These are phyloP conservation scores for Drosophila anomalata DNA, from an alignment of 2,888 invertebrate species.

Conservation along the genomic window DNA sequence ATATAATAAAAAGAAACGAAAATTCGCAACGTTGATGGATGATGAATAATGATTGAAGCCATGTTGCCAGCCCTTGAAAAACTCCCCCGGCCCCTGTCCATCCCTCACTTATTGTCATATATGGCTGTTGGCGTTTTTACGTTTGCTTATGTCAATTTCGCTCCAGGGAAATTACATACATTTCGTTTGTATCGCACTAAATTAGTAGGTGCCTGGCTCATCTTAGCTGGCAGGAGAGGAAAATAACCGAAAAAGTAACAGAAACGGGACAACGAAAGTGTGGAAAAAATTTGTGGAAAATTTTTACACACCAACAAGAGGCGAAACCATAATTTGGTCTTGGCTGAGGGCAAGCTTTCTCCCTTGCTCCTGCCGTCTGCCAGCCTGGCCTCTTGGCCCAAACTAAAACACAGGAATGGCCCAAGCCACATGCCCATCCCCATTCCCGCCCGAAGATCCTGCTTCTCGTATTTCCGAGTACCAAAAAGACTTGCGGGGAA, in stretches of 20 bases:
- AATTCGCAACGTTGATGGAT: slow-evolving; percentile 76
- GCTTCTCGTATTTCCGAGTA: slow-evolving; percentile 3
- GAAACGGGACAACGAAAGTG: slow-evolving; percentile 4
- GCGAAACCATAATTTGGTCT: slow-evolving; percentile 62
- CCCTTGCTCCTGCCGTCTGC: background rate
- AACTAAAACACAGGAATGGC: slow-evolving; percentile 38
- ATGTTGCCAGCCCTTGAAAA: slow-evolving; percentile 52
- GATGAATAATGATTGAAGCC: slow-evolving; percentile 79
- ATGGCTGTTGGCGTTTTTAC: slow-evolving; percentile 75
- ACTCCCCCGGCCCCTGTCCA: background rate
- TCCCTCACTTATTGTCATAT: slow-evolving; percentile 66
- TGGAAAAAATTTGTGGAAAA: slow-evolving; percentile 30
- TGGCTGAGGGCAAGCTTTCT: slow-evolving; percentile 53
- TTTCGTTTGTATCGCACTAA: slow-evolving; percentile 74
- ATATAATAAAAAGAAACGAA: slow-evolving; percentile 31
- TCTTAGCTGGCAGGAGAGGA: background rate
- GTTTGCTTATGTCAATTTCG: slow-evolving; percentile 78
- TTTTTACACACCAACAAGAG: slow-evolving; percentile 35
- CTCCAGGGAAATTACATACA: slow-evolving; percentile 77
- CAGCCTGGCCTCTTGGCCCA: background rate
- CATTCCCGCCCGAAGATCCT: background rate
- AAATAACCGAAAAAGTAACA: slow-evolving; percentile 29
- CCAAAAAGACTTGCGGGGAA: slow-evolving; percentile 14
- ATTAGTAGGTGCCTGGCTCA: slow-evolving; percentile 66
- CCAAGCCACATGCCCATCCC: background rate